Percentiles rank a stretch among this genome's conserved stretches.
Conservation (phyloP, 2,113 vertebrate species). For the Tachysurus fulvidraco region DNA sequence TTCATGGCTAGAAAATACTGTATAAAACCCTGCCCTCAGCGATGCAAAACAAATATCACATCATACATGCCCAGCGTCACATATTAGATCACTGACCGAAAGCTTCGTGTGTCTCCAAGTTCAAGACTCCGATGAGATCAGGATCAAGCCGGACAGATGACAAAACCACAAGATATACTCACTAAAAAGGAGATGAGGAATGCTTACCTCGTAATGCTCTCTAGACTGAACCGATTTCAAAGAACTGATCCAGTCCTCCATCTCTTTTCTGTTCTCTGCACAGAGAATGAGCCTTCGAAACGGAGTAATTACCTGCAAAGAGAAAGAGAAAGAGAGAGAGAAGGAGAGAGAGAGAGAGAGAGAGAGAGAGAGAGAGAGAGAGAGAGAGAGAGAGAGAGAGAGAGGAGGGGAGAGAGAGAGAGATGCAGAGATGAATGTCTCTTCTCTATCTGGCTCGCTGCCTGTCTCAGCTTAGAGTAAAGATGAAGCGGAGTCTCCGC, state of each 20-base stretch:
- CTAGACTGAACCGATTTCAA: conserved; percentile 91
- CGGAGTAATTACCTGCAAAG: conserved; percentile 86
- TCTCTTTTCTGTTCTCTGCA: conserved; percentile 90
- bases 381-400: conserved; percentile 31
- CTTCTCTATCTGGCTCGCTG: conserved; percentile 49
- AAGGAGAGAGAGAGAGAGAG: conserved; percentile 27
- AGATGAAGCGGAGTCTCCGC: conserved; percentile 33
- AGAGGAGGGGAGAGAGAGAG: conserved; percentile 35
- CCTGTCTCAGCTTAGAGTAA: conserved; percentile 63
- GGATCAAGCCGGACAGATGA: neutral
- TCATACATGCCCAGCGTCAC: conserved; percentile 17
- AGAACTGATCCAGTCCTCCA: conserved; percentile 93
- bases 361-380: conserved; percentile 34
- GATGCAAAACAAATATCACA: neutral
- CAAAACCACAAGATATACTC: neutral
- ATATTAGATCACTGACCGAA: neutral
- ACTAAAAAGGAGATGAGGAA: neutral
- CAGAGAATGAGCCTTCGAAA: conserved; percentile 88
- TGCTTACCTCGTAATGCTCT: conserved; percentile 93
- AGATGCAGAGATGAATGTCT: conserved; percentile 43
- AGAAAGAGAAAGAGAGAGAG: conserved; percentile 33
- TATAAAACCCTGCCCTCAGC: neutral
- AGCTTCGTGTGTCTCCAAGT: neutral
- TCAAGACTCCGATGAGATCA: neutral
- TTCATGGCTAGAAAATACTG: neutral